Percentiles rank a stretch among this genome's conserved stretches.
Conservation (phyloP, 2,113 vertebrate genomes). For the Dolichallabes microphthalmus region DNA sequence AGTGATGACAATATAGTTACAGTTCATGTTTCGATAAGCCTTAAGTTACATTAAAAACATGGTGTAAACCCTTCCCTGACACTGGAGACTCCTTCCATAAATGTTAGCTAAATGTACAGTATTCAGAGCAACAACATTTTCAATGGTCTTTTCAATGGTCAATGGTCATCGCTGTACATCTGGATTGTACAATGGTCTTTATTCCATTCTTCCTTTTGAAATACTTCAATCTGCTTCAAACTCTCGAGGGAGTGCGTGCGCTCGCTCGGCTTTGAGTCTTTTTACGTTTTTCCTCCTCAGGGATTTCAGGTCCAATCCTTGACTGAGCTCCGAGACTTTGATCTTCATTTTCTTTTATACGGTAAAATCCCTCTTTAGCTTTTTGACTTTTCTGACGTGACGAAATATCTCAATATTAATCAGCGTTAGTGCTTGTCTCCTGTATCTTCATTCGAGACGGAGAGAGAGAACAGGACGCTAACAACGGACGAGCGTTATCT, state of each 20-base stretch:
- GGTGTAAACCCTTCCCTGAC: not conserved
- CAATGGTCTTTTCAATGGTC: too few relatives aligned
- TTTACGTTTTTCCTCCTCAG: not conserved
- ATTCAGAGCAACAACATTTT: not conserved
- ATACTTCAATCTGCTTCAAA: not conserved
- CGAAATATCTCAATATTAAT: not conserved
- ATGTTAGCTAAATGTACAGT: not conserved
- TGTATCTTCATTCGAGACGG: too few relatives aligned
- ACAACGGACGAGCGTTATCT: not conserved
- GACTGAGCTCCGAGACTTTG: not conserved
- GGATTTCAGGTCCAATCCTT: not conserved
- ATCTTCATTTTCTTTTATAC: not conserved
- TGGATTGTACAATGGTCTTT: not conserved
- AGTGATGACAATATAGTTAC: too few relatives aligned
- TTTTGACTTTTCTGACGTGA: not conserved
- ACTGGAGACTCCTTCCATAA: not conserved
- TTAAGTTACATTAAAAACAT: too few relatives aligned
- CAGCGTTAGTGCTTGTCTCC: not conserved
- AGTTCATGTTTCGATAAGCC: too few relatives aligned
- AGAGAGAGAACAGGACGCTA: not conserved
- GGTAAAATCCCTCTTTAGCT: not conserved
- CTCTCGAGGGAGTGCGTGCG: not conserved
- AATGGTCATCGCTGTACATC: too few relatives aligned
- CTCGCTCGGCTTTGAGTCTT: not conserved
- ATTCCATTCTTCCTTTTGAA: not conserved